Evolutionary conservation across 2,888 invertebrate species (phyloP), one percentile per base, ranked within the genome.

Genomic region (Drosophila atripex): DNA sequence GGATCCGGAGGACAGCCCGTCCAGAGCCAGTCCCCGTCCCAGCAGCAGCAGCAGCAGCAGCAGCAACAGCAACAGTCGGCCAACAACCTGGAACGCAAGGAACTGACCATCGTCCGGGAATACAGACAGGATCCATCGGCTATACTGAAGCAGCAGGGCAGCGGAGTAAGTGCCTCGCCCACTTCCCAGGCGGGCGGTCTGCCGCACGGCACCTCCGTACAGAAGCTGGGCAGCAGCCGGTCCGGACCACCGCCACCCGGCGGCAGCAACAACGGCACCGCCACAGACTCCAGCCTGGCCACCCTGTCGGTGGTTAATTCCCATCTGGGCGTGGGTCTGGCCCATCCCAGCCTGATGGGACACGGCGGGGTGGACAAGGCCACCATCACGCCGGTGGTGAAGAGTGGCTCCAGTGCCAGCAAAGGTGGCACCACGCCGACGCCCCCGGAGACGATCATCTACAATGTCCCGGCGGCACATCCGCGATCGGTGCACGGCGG

Each of bases 301-400:
- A 95, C 95, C 0, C 91, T 95, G 1, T 95, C 95, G 28, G 95
- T 95, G 50, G 95, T 95, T 38, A 93, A 92, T 86, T 92, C 93
- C 8, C 92, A 92, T 30, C 84, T 91, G 12, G 70, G 55, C 11
- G 53, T 69, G 8, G 58, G 45, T 1, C 52, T 61, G 16, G 55
- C 25, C 0, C 80, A 82, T 32, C 72, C 86, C 2, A 86, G 90
- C 7, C 57, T 83, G 16, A 45, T 85, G 47, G 72, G 82, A 11
- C 89, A 88, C 12, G 38, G 35, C 38, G 0, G 38, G 30, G 70
- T 60, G 45, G 94, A 94, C 30, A 93, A 94, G 76, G 95, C 95
- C 49, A 94, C 95, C 25, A 94, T 96, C 54, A 94, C 95, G 11
- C 94, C 95, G 0, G 94, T 88, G 66, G 64, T 88, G 6, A 88